A percentile compares a stretch with the other conserved stretches of the same genome.
Conservation (phyloP, 1,140 invertebrate species). For the Drosophila pectinifera region DNA sequence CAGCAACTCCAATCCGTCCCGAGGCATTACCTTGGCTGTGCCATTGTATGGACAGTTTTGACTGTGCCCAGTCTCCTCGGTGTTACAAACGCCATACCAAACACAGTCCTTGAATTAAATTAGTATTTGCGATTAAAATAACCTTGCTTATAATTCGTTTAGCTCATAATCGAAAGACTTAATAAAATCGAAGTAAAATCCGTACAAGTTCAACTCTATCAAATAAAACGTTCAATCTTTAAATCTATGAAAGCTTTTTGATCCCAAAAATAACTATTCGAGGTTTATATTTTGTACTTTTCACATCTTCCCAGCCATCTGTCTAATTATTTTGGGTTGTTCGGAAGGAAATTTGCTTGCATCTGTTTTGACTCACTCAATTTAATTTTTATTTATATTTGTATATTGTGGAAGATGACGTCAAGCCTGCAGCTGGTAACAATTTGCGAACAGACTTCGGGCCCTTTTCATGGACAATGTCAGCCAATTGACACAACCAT, state of each 20-base stretch:
- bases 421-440: conserved; percentile 1
- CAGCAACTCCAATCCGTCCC: conserved; percentile 86
- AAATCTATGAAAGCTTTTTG: not conserved
- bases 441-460: conserved; percentile 6
- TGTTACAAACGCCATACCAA: conserved; percentile 91
- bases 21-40: conserved; percentile 87
- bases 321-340: not conserved
- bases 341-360: conserved; percentile 20
- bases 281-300: not conserved
- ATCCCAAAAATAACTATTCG: not conserved
- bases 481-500: not conserved
- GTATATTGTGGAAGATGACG: conserved; percentile 11
- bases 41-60: conserved; percentile 91
- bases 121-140: not conserved
- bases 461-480: not conserved
- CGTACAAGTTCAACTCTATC: no score
- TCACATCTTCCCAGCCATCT: not conserved
- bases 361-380: conserved; percentile 32
- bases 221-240: not conserved
- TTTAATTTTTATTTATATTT: conserved; percentile 5
- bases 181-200: not conserved
- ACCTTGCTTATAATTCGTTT: not conserved
- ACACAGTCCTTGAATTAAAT: conserved; percentile 87
- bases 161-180: not conserved
- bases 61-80: conserved; percentile 66